Percentiles rank a stretch among this genome's conserved stretches.
Conservation (phyloP, 2,797 vertebrate species). For the Morus bassanus region DNA sequence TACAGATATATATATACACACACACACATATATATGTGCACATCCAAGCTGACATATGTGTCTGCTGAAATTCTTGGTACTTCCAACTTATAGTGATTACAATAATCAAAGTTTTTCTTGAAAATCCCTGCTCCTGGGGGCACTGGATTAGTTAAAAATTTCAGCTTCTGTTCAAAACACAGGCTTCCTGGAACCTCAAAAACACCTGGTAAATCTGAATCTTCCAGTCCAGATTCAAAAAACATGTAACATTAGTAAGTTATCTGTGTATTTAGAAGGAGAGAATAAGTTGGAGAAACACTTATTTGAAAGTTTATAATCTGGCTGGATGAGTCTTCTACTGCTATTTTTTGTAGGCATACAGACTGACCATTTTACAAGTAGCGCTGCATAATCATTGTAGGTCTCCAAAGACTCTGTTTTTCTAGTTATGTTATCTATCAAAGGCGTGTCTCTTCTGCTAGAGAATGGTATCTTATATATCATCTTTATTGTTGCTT, state of each 20-base stretch:
- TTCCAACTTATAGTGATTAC: neutral
- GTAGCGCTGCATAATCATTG: fast-evolving
- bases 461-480: neutral
- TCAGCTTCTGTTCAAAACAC: neutral
- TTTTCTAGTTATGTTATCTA: neutral
- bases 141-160: neutral
- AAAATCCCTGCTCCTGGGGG: neutral
- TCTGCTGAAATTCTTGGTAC: neutral
- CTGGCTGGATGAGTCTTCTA: neutral
- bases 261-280: neutral
- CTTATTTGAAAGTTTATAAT: neutral
- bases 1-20: fast-evolving
- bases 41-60: too few species aligned
- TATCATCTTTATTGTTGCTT: neutral
- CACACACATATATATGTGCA: too few species aligned
- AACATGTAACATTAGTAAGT: fast-evolving
- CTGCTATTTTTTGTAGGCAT: neutral
- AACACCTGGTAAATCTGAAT: neutral
- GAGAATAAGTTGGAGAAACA: neutral
- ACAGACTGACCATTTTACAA: neutral
- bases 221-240: neutral
- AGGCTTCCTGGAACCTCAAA: neutral
- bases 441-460: neutral
- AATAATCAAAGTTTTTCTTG: neutral
- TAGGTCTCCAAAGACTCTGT: neutral